phyloP scores from a whole-genome alignment of 2,113 vertebrate genomes.

The Oryzias celebensis region DNA sequence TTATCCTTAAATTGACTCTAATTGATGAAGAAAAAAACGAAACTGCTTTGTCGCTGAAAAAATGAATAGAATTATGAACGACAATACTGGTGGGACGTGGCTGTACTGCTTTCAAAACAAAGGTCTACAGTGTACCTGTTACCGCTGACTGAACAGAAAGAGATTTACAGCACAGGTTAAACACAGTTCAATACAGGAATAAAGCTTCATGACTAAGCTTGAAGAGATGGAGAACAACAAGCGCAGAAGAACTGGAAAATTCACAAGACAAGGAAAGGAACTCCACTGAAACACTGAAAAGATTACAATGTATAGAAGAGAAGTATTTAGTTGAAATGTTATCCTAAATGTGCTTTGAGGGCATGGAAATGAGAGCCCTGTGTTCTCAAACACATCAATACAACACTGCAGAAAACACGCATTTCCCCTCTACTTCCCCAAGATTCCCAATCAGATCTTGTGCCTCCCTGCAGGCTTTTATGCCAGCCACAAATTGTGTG shows the following conservation, averaged over 20 bases:
- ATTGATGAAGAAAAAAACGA: slow-evolving; percentile 54
- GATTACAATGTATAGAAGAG: slow-evolving; percentile 65
- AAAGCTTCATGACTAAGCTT: slow-evolving; percentile 38
- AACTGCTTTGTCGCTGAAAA: slow-evolving; percentile 60
- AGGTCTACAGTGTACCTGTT: slow-evolving; percentile 50
- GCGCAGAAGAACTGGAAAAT: neutral
- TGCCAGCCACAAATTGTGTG: slow-evolving; percentile 70
- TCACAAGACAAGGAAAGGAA: slow-evolving; percentile 16
- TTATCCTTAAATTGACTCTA: slow-evolving; percentile 44
- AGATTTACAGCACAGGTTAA: slow-evolving; percentile 58
- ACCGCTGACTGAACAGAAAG: slow-evolving; percentile 41
- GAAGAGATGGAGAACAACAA: slow-evolving; percentile 18
- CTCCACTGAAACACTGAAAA: slow-evolving; percentile 43
- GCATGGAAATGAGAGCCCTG: slow-evolving; percentile 65
- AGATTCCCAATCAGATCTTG: slow-evolving; percentile 77
- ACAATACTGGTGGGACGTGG: slow-evolving; percentile 61
- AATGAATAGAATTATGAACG: slow-evolving; percentile 66
- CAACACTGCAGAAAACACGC: slow-evolving; percentile 48
- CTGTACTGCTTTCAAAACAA: slow-evolving; percentile 66
- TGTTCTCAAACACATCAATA: slow-evolving; percentile 66
- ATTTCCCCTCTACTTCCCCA: slow-evolving; percentile 23
- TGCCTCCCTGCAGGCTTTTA: slow-evolving; percentile 76
- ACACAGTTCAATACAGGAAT: slow-evolving; percentile 49
- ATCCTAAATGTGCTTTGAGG: slow-evolving; percentile 57
- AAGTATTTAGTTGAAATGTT: slow-evolving; percentile 45